Conservation (phyloP, 2,797 vertebrate genomes). For the Sebastes aleutianus region DNA sequence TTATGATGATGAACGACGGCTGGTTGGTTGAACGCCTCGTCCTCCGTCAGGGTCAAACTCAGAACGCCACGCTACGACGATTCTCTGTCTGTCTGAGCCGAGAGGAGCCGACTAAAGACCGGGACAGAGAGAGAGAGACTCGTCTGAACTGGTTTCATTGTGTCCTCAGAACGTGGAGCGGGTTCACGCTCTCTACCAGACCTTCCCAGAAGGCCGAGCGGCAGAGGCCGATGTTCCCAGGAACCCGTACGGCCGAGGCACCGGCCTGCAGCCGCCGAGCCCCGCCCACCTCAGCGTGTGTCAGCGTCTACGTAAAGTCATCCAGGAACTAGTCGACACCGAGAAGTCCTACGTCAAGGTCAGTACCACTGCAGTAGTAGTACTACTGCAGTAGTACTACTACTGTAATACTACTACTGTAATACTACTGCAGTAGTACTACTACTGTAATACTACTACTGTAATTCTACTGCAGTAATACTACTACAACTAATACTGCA, state of each 20-base stretch:
- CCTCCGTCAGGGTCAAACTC: not conserved
- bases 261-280: slow-evolving; percentile 70
- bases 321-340: slow-evolving; percentile 93
- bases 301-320: slow-evolving; percentile 90
- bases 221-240: slow-evolving; percentile 70
- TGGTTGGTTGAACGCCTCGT: not conserved
- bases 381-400: not conserved
- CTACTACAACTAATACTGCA: too few species aligned
- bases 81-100: not conserved
- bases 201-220: slow-evolving; percentile 76
- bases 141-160: not conserved
- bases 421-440: not conserved
- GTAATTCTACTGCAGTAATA: not conserved
- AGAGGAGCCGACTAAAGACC: too few species aligned
- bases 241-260: slow-evolving; percentile 75
- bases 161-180: slow-evolving; percentile 82
- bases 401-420: too few species aligned
- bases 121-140: too few species aligned
- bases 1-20: not conserved
- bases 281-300: slow-evolving; percentile 89
- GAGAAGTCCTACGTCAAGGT: slow-evolving; percentile 98
- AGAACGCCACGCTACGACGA: too few species aligned
- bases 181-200: slow-evolving; percentile 78
- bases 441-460: not conserved
- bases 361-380: not conserved